Evolutionary conservation across 64 coral and sea anemone species (phyloP), one percentile per base, ranked within the genome.

Genomic region (Exaiptasia diaphana): DNA sequence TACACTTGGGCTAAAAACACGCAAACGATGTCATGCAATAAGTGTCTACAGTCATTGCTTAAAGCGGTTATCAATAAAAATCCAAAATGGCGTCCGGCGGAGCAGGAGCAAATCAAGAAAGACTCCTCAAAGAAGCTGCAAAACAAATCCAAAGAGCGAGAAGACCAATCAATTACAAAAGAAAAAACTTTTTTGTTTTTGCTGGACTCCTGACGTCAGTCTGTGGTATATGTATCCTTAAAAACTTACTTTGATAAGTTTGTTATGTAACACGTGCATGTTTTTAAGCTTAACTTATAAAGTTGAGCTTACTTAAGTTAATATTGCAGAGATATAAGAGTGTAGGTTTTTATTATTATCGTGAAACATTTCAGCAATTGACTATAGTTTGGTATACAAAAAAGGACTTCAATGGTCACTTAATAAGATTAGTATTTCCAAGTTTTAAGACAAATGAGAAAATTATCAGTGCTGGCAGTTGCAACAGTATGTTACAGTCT

Each of bases 181-280:
- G 85, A 64, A 89, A 78, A 54, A 94, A 94, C 32, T 13, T 59
- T 29, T 45, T 78, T 63, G 77, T 89, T 25, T 94, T 94, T 36
- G 50, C 41, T 35, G 80, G 91, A 24, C 80, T 94, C 11, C 50
- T 94, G 34, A 41, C 86, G 12, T 88, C 91, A 64, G 91, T 94
- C 15, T 76, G 75, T 11, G 91, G 85, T 44, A 89, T 94, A 64
- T 94, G 91, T 94, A 94, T 94, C 91, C 91, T 94, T 94, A 74
- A n/a, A n/a, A n/a, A n/a, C n/a, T n/a, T n/a, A n/a, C n/a, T n/a
- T n/a, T n/a, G n/a, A n/a, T n/a, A n/a, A n/a, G n/a, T n/a, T n/a
- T n/a, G n/a, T n/a, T n/a, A n/a, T n/a, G n/a, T n/a, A n/a, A n/a
- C n/a, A n/a, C n/a, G n/a, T n/a, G n/a, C n/a, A n/a, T n/a, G n/a